Evolutionary conservation across 2,113 vertebrate species (phyloP).

Genomic region (Catagonus wagneri): DNA sequence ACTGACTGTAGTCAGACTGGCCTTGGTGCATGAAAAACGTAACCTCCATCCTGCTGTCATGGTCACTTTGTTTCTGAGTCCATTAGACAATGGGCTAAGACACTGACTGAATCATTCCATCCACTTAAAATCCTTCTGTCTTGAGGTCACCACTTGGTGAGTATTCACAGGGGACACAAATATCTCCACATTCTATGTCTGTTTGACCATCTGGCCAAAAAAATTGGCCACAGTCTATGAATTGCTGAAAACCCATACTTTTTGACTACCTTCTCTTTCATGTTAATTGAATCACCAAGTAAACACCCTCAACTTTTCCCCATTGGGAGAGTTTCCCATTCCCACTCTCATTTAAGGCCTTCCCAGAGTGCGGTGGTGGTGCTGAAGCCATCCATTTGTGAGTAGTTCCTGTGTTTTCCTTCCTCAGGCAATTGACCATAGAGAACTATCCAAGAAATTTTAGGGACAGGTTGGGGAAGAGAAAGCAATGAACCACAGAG

Average conservation of each 20-base stretch:
- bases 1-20: neutral
- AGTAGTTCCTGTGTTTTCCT: neutral
- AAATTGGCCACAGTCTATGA: neutral
- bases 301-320: neutral
- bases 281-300: neutral
- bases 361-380: neutral
- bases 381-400: rapidly evolving
- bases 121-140: neutral
- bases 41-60: neutral
- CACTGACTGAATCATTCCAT: neutral
- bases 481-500: neutral
- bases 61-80: neutral
- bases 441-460: neutral
- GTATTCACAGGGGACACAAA: neutral
- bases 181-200: neutral
- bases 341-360: too few species aligned
- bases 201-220: neutral
- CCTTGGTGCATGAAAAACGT: neutral
- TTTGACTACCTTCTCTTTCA: neutral
- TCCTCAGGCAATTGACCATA: neutral
- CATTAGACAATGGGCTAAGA: neutral
- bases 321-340: neutral
- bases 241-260: neutral
- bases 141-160: neutral
- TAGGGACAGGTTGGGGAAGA: neutral